Conservation (phyloP, 2,113 vertebrate genomes). For the Lophochroa leadbeateri region DNA sequence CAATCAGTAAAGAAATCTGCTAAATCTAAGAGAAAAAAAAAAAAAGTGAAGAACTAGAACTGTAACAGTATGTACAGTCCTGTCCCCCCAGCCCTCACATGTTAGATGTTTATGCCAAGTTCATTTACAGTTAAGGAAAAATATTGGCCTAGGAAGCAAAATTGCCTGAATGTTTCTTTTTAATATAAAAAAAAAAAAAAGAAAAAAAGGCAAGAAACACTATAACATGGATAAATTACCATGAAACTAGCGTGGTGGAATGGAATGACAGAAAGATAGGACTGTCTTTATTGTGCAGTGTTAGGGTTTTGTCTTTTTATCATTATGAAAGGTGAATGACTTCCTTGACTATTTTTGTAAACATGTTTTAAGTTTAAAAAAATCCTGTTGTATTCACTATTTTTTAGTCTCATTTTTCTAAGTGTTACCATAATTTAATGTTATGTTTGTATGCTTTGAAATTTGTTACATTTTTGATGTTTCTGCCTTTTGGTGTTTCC, state of each 20-base stretch:
- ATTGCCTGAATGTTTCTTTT: neutral
- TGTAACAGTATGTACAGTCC: neutral
- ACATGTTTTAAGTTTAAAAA: neutral
- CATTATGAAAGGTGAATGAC: neutral
- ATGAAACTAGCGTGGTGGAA: neutral
- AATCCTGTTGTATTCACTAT: neutral
- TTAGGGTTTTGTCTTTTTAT: neutral
- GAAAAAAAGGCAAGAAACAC: neutral
- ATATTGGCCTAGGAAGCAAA: neutral
- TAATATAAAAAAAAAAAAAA: neutral
- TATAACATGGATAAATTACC: neutral
- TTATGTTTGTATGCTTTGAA: neutral
- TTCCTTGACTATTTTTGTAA: neutral
- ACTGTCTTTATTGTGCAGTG: neutral
- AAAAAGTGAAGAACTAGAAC: neutral
- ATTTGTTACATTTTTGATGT: neutral
- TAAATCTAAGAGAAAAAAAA: neutral
- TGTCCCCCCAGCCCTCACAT: accelerated
- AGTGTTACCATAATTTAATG: neutral
- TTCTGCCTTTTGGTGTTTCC: neutral
- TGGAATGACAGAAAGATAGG: neutral
- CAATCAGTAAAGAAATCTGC: neutral
- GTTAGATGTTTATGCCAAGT: neutral
- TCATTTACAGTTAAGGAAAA: neutral
- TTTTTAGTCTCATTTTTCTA: neutral